Conservation (phyloP, 2,888 invertebrate species). For the Sphaeridia pumilis region DNA sequence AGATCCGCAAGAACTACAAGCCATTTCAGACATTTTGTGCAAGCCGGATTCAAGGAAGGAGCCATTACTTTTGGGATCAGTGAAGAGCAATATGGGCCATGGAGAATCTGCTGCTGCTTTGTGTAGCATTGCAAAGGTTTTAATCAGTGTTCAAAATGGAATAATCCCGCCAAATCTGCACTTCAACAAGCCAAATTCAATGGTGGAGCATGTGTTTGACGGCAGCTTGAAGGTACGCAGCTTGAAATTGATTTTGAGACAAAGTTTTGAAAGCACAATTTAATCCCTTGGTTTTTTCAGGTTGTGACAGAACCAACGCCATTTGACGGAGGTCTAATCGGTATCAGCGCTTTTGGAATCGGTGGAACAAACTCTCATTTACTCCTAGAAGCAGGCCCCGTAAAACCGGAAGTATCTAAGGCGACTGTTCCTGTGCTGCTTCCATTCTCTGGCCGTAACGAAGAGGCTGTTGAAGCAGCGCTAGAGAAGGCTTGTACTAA, state of each 20-base stretch:
- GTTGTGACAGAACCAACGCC: conserved; percentile 11
- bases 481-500: not conserved
- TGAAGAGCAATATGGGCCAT: conserved; percentile 92
- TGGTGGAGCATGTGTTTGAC: conserved; percentile 75
- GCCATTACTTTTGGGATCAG: conserved; percentile 86
- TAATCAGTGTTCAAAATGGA: conserved; percentile 83
- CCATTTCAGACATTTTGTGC: conserved; percentile 83
- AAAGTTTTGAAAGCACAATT: not conserved
- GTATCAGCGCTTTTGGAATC: conserved; percentile 16
- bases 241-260: no score
- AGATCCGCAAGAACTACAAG: conserved; percentile 95
- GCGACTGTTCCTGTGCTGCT: conserved; percentile 11
- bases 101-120: conserved; percentile 76
- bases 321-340: conserved; percentile 7
- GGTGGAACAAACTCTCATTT: conserved; percentile 15
- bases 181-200: conserved; percentile 68
- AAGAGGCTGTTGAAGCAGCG: conserved; percentile 10
- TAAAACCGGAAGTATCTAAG: conserved; percentile 35
- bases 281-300: not conserved
- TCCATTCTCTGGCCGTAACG: conserved; percentile 17
- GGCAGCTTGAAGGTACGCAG: conserved; percentile 63
- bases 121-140: conserved; percentile 74
- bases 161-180: conserved; percentile 84
- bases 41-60: conserved; percentile 55
- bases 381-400: conserved; percentile 28